Percentiles rank a stretch among this genome's conserved stretches.
Evolutionary conservation across 2,888 invertebrate genomes (phyloP).

Genomic region (Acleris laterana): DNA sequence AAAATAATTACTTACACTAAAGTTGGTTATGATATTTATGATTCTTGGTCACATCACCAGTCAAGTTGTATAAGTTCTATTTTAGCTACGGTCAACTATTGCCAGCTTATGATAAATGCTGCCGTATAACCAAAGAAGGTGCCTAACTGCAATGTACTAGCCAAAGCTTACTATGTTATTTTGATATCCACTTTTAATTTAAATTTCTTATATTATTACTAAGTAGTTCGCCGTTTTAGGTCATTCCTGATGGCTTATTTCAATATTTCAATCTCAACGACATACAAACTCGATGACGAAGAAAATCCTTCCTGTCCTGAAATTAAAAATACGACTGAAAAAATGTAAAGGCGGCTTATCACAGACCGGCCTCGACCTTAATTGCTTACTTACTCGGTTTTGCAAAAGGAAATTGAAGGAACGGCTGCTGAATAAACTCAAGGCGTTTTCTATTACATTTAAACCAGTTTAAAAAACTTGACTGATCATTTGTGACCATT

Average conservation of each 20-base stretch:
- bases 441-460: slow-evolving; percentile 25
- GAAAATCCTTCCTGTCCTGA: slow-evolving; percentile 2
- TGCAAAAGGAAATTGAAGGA: slow-evolving; percentile 28
- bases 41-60: too few species aligned
- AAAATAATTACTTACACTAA: neutral
- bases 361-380: slow-evolving; percentile 44
- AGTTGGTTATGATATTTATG: neutral
- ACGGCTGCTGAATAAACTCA: slow-evolving; percentile 16
- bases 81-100: too few species aligned
- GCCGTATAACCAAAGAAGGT: too few species aligned
- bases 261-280: too few species aligned
- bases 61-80: too few species aligned
- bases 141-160: too few species aligned
- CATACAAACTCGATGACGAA: neutral
- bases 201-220: too few species aligned
- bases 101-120: too few species aligned
- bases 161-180: too few species aligned
- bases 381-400: slow-evolving; percentile 41
- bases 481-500: slow-evolving; percentile 5
- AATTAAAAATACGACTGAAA: slow-evolving; percentile 6
- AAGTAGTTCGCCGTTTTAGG: too few species aligned
- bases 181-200: too few species aligned
- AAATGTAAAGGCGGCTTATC: slow-evolving; percentile 29
- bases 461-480: slow-evolving; percentile 20
- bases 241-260: too few species aligned